A percentile compares a stretch with the other conserved stretches of the same genome.
Conservation (phyloP, 1,140 invertebrate genomes). For the Chymomyza costata region DNA sequence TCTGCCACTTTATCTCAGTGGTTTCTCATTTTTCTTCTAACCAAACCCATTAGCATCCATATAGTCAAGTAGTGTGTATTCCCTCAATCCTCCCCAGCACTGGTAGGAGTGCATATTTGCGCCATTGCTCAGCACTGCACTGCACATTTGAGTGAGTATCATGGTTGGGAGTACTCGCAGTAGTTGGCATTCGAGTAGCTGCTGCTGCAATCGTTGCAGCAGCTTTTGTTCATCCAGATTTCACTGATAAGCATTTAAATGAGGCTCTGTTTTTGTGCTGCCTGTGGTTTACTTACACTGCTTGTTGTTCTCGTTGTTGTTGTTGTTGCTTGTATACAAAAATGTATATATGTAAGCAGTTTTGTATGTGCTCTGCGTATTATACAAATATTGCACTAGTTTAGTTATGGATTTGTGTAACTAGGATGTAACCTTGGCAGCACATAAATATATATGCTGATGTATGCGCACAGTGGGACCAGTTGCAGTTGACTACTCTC, state of each 20-base stretch:
- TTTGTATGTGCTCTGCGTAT: no score
- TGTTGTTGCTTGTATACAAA: conserved; percentile 42
- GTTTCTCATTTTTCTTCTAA: conserved; percentile 68
- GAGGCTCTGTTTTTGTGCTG: conserved; percentile 43
- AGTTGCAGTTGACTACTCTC: no score
- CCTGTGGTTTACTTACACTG: conserved; percentile 1
- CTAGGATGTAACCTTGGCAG: conserved; percentile 66
- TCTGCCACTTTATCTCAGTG: conserved; percentile 69
- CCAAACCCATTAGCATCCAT: conserved; percentile 31
- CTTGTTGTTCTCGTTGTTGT: conserved; percentile 34
- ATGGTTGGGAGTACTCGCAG: conserved; percentile 43
- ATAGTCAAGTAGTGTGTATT: background rate
- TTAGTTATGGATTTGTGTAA: conserved; percentile 71
- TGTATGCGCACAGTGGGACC: conserved; percentile 38
- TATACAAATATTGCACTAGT: conserved; percentile 71
- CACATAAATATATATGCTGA: conserved; percentile 33
- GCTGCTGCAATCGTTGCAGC: conserved; percentile 38
- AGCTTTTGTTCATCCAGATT: conserved; percentile 73
- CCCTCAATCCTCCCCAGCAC: conserved; percentile 4
- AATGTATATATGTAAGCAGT: no score
- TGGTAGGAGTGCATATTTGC: conserved; percentile 43
- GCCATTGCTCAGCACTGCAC: conserved; percentile 40
- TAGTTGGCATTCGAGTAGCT: conserved; percentile 6
- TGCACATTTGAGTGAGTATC: conserved; percentile 58
- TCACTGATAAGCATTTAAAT: conserved; percentile 72